Percentiles rank a stretch among this genome's conserved stretches.
Evolutionary conservation across 1,140 invertebrate genomes (phyloP).

Genomic region (Drosophila bocqueti): DNA sequence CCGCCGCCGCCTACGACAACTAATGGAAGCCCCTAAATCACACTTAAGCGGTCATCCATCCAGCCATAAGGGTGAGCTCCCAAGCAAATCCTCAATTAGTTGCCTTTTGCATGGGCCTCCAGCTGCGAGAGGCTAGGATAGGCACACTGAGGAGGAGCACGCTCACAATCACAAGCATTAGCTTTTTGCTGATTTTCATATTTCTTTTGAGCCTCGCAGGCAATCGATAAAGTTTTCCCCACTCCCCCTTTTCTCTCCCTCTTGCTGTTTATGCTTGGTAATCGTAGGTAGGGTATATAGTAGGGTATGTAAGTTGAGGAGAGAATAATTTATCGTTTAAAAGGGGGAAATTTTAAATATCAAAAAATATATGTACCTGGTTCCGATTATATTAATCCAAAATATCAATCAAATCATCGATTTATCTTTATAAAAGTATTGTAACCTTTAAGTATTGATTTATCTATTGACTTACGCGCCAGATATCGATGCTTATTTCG

Average conservation of each 20-base stretch:
- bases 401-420: too few species aligned
- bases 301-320: not conserved
- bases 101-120: constrained; percentile 22
- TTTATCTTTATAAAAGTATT: too few species aligned
- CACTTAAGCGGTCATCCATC: constrained; percentile 45
- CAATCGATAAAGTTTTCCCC: constrained; percentile 30
- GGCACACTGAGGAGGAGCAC: not conserved
- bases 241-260: not conserved
- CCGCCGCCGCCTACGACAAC: constrained; percentile 1
- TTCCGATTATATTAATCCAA: too few species aligned
- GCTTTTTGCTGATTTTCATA: constrained; percentile 49
- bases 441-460: too few species aligned
- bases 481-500: too few species aligned
- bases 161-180: constrained; percentile 30
- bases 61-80: constrained; percentile 22
- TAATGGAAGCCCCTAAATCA: constrained; percentile 42
- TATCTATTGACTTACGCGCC: too few species aligned
- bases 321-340: not conserved
- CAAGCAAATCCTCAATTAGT: constrained; percentile 46
- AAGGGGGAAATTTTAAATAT: too few species aligned
- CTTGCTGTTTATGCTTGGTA: not conserved
- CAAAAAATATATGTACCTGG: too few species aligned
- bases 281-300: not conserved
- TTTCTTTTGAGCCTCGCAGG: constrained; percentile 23
- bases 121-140: constrained; percentile 1